Evolutionary conservation across 2,113 vertebrate genomes (phyloP).

Genomic region (Tachuris rubrigastra): DNA sequence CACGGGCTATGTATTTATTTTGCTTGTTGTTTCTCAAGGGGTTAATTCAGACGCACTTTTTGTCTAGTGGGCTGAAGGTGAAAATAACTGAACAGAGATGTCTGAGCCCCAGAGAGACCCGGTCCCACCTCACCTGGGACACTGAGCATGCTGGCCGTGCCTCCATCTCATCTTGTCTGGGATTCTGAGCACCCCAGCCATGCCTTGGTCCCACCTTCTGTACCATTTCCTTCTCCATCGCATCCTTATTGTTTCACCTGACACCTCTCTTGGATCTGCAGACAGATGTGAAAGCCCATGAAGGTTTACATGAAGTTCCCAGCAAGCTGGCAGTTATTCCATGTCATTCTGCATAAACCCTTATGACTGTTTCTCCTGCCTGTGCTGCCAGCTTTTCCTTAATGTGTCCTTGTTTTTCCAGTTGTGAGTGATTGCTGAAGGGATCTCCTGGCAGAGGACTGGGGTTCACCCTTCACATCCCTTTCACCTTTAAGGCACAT

Average conservation of each 20-base stretch:
- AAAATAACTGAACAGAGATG: background rate
- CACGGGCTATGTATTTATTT: background rate
- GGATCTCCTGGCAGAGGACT: background rate
- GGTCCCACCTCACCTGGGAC: background rate
- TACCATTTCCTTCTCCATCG: background rate
- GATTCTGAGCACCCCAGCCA: background rate
- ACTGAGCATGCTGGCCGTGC: rapidly evolving
- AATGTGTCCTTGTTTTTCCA: background rate
- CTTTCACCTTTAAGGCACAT: background rate
- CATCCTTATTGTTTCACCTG: background rate
- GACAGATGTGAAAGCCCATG: background rate
- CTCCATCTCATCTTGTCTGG: rapidly evolving
- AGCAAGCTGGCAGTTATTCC: background rate
- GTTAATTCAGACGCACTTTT: background rate
- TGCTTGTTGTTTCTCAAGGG: background rate
- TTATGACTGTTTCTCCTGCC: background rate
- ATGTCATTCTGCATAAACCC: background rate
- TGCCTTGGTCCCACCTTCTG: background rate
- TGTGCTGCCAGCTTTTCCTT: background rate
- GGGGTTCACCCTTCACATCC: background rate
- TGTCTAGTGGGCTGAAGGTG: background rate
- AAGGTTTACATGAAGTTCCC: background rate
- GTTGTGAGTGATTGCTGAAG: background rate
- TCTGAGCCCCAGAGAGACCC: background rate
- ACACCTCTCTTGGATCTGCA: background rate